These are phyloP conservation scores for Epinotia demarniana DNA, from an alignment of 2,888 invertebrate species.

Conservation along the genomic window DNA sequence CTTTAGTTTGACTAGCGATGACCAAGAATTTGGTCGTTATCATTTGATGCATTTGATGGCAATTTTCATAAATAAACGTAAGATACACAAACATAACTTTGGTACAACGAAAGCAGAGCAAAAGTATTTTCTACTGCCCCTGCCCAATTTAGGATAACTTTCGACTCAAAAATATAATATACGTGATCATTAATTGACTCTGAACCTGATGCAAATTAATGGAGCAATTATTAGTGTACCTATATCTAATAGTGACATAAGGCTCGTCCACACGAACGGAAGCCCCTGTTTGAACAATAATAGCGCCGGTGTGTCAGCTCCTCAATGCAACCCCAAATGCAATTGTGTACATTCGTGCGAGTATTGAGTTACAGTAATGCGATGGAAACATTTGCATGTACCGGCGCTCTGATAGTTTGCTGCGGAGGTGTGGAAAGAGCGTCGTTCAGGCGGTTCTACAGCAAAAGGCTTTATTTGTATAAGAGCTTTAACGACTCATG, in stretches of 20 bases:
- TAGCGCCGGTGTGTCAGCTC: conserved; percentile 61
- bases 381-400: conserved; percentile 78
- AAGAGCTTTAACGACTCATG: conserved; percentile 20
- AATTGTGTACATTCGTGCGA: conserved; percentile 81
- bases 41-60: too few species aligned
- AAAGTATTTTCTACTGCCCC: background rate
- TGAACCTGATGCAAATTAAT: conserved; percentile 36
- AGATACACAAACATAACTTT: background rate
- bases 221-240: conserved; percentile 42
- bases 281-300: conserved; percentile 77
- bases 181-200: background rate
- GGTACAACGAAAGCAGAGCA: background rate
- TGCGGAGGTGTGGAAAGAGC: conserved; percentile 46
- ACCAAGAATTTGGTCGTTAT: too few species aligned
- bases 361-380: conserved; percentile 80
- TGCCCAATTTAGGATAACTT: background rate
- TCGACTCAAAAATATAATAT: background rate
- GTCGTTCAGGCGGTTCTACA: conserved; percentile 16
- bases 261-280: conserved; percentile 62
- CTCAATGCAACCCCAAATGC: conserved; percentile 79
- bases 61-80: too few species aligned
- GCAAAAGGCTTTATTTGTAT: conserved; percentile 17
- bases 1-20: too few species aligned
- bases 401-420: conserved; percentile 53
- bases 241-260: conserved; percentile 58